Evolutionary conservation across 2,113 vertebrate genomes (phyloP), one percentile per base, ranked within the genome.

Genomic region (Myocastor coypus): DNA sequence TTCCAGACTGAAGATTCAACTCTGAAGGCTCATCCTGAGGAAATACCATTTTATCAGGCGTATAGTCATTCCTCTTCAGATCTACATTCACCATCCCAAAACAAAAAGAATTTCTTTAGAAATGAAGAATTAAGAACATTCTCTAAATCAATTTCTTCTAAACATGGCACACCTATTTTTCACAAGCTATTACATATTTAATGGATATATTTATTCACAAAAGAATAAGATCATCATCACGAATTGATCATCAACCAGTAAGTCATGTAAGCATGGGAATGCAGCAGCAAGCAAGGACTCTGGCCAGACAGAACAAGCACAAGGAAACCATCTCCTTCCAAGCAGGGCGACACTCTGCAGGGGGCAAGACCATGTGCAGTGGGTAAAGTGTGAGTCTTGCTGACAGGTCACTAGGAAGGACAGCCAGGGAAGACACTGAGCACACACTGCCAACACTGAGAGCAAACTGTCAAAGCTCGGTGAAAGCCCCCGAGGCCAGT

Each of bases 61-160:
- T 99, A 98, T 99, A 99, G 95, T 99, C 99, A 1, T 99, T 99
- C 95, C 99, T 98, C 98, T 99, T 99, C 97, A 99, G 98, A 98
- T 99, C 99, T 99, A 97, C 8, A 78, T 84, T 97, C 42, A 94
- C 32, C 46, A 75, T 61, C 8, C 75, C 24, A 22, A 9, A 55
- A 83, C 73, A 20, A 71, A 55, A 85, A 59, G 42, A 94, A 1
- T 83, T 95, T 73, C 46, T 89, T 89, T 89, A 50, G 87, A 86
- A 92, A 77, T 5, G 9, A 1, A 92, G 37, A 97, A 94, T 82
- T 52, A 59, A 61, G 26, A 95, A 91, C 28, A 97, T 66, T 84
- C 88, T 80, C 6, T 5, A 63, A 30, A 77, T 22, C 9, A 92
- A 46, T 30, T 92, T 96, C 59, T 22, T 91, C 63, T 61, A 80